A percentile compares a stretch with the other conserved stretches of the same genome.
Evolutionary conservation across 2,888 invertebrate genomes (phyloP).

Genomic region (Aproaerema taeniolella): DNA sequence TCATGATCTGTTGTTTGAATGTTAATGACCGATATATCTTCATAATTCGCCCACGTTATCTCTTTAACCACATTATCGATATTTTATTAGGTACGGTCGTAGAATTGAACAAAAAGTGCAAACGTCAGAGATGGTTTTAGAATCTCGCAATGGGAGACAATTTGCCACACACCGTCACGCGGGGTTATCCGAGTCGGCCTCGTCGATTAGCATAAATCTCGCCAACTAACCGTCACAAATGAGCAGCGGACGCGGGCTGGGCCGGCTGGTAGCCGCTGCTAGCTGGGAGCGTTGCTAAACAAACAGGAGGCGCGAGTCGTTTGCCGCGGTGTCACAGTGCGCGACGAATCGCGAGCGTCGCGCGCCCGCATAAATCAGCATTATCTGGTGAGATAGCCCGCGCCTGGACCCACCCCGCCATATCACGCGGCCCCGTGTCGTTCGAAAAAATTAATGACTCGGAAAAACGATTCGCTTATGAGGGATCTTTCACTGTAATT

Average conservation of each 20-base stretch:
- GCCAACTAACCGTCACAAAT: conserved; percentile 74
- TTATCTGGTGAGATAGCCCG: conserved; percentile 77
- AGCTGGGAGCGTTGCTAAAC: conserved; percentile 38
- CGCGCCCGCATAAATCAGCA: conserved; percentile 74
- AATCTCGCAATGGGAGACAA: conserved; percentile 65
- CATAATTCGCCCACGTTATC: conserved; percentile 24
- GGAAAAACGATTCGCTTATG: conserved; percentile 79
- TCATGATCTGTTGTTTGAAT: conserved; percentile 14
- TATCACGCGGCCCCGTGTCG: conserved; percentile 73
- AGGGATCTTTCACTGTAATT: conserved; percentile 77
- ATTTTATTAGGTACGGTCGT: conserved; percentile 36
- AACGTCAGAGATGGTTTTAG: conserved; percentile 52
- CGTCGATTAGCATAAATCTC: conserved; percentile 76
- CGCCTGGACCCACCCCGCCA: conserved; percentile 64
- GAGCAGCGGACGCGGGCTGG: conserved; percentile 44
- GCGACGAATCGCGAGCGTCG: conserved; percentile 73
- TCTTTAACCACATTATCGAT: conserved; percentile 36
- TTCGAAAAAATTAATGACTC: conserved; percentile 77
- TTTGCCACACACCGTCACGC: conserved; percentile 72
- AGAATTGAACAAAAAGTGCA: conserved; percentile 43
- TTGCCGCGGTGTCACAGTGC: conserved; percentile 53
- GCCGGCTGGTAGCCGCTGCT: too few species aligned
- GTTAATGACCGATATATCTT: conserved; percentile 19
- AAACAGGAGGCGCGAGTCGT: conserved; percentile 54
- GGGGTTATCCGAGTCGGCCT: conserved; percentile 67